These are phyloP conservation scores for Acleris literana DNA, from an alignment of 2,888 invertebrate species.

Conservation along the genomic window DNA sequence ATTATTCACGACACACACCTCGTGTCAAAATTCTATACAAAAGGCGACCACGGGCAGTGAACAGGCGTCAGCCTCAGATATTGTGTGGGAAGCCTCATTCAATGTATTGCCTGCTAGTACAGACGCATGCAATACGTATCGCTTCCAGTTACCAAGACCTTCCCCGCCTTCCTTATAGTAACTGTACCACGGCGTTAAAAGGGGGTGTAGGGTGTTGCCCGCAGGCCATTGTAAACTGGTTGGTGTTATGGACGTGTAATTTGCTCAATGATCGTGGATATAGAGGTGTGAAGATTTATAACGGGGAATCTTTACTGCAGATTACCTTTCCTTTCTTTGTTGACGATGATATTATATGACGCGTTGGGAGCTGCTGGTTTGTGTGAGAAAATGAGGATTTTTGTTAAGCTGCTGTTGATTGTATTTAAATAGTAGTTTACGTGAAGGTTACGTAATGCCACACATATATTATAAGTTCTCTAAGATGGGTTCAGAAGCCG, in stretches of 20 bases:
- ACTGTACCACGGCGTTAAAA: neutral
- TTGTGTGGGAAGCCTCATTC: constrained; percentile 48
- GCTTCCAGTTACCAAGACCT: constrained; percentile 42
- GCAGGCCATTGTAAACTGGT: constrained; percentile 33
- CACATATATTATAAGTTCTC: no score
- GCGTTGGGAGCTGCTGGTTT: constrained; percentile 20
- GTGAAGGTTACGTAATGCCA: no score
- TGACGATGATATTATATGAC: constrained; percentile 28
- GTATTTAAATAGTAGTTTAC: no score
- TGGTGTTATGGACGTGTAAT: constrained; percentile 41
- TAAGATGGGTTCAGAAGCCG: no score
- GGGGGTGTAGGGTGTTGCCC: neutral
- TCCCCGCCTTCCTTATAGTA: constrained; percentile 16
- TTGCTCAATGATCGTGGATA: constrained; percentile 42
- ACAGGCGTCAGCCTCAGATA: constrained; percentile 41
- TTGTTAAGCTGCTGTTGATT: constrained; percentile 18
- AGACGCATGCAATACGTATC: constrained; percentile 48
- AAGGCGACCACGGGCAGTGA: neutral
- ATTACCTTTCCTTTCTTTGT: constrained; percentile 39
- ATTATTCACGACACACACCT: no score
- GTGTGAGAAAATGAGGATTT: constrained; percentile 8
- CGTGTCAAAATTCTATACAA: no score
- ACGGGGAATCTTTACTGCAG: constrained; percentile 37
- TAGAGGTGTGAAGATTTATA: constrained; percentile 43
- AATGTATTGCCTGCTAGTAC: constrained; percentile 47